phyloP scores from a whole-genome alignment of 2,797 vertebrate species.

The Carapus acus region DNA sequence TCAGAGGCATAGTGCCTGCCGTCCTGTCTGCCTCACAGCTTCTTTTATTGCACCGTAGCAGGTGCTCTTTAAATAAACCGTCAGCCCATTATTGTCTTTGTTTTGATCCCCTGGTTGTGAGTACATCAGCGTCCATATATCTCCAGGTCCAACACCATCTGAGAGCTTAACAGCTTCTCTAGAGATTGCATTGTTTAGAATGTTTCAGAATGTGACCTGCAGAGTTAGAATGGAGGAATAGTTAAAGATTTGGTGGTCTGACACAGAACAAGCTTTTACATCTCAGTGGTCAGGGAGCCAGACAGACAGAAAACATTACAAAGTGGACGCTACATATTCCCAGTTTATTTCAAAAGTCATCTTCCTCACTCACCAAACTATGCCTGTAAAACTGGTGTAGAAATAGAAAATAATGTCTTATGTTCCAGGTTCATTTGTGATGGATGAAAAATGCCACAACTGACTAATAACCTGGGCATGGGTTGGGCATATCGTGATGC shows the following conservation, averaged over 20 bases:
- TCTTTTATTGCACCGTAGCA: conserved; percentile 13
- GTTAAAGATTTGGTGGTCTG: conserved; percentile 9
- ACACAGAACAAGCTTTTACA: conserved; percentile 15
- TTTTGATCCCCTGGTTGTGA: conserved; percentile 16
- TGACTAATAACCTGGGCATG: too few species aligned
- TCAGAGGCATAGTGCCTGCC: conserved; percentile 6
- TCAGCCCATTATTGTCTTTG: conserved; percentile 6
- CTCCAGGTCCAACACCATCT: conserved; percentile 1
- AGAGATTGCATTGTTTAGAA: conserved; percentile 15
- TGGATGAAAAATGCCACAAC: too few species aligned
- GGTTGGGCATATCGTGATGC: too few species aligned
- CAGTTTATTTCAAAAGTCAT: conserved; percentile 1
- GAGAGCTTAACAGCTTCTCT: conserved; percentile 25
- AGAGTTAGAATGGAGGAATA: not conserved
- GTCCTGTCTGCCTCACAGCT: not conserved
- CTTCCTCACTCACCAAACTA: too few species aligned
- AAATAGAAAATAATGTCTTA: too few species aligned
- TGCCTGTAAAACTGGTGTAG: too few species aligned
- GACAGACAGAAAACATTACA: not conserved
- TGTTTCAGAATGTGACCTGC: not conserved
- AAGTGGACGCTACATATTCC: not conserved
- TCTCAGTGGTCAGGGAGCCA: conserved; percentile 12
- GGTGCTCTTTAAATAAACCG: not conserved
- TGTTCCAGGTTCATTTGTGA: too few species aligned
- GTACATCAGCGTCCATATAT: not conserved